These are phyloP conservation scores for Cheilosia impressa DNA, from an alignment of 2,888 invertebrate genomes.

Conservation along the genomic window DNA sequence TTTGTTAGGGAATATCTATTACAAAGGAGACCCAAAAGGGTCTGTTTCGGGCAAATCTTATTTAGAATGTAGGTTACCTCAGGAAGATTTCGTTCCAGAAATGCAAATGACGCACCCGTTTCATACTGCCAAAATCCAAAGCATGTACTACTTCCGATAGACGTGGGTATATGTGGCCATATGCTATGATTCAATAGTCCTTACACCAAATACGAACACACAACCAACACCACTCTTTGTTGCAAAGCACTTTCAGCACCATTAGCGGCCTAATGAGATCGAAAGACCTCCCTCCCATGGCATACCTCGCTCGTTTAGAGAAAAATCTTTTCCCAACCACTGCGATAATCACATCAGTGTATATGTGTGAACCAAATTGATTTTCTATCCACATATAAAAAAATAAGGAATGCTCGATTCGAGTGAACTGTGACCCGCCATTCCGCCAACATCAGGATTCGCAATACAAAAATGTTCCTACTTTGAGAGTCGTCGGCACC, in stretches of 20 bases:
- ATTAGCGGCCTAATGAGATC: slow-evolving; percentile 59
- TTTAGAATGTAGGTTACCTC: too few species aligned
- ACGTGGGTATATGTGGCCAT: too few species aligned
- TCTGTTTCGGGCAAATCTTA: too few species aligned
- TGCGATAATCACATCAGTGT: slow-evolving; percentile 39
- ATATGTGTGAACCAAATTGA: slow-evolving; percentile 21
- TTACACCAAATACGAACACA: background rate
- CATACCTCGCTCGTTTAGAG: slow-evolving; percentile 11
- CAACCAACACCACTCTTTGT: background rate
- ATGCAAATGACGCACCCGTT: too few species aligned
- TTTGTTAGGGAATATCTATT: too few species aligned
- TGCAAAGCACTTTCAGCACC: slow-evolving; percentile 29
- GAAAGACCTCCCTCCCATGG: slow-evolving; percentile 19
- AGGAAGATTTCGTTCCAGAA: too few species aligned
- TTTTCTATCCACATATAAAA: slow-evolving; percentile 8
- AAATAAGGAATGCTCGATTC: slow-evolving; percentile 17
- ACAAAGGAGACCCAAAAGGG: too few species aligned
- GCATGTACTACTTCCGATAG: too few species aligned
- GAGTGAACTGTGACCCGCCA: slow-evolving; percentile 38
- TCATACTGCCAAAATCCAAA: too few species aligned
- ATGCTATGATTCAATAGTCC: too few species aligned
- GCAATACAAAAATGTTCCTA: background rate
- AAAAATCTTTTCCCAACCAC: slow-evolving; percentile 24
- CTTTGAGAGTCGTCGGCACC: slow-evolving; percentile 3
- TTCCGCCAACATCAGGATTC: background rate